phyloP scores from a whole-genome alignment of 2,888 invertebrate species.

The Cheilosia urbana region DNA sequence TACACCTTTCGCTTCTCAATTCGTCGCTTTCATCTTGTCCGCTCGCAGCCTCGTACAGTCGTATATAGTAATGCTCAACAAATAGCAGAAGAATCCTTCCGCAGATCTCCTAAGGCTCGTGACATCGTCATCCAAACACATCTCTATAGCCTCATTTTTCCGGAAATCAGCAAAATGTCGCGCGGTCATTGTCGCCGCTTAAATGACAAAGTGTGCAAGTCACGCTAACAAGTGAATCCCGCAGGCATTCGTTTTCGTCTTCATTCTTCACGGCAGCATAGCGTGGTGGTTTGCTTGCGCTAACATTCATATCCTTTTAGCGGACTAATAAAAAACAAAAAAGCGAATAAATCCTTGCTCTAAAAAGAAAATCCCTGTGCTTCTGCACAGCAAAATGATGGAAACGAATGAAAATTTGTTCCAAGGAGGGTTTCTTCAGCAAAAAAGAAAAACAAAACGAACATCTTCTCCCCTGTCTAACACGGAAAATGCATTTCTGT shows the following conservation, averaged over 20 bases:
- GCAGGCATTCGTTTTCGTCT: constrained; percentile 70
- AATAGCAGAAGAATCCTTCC: constrained; percentile 10
- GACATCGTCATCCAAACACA: constrained; percentile 19
- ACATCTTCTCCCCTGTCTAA: constrained; percentile 47
- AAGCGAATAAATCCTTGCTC: constrained; percentile 63
- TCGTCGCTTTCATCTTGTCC: constrained; percentile 8
- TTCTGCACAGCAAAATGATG: constrained; percentile 35
- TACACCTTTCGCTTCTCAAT: neutral
- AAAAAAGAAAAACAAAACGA: constrained; percentile 20
- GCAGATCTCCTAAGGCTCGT: constrained; percentile 21
- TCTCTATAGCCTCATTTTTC: constrained; percentile 56
- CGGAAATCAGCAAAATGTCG: constrained; percentile 63
- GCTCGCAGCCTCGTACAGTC: neutral
- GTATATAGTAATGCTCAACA: constrained; percentile 24
- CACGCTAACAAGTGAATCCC: constrained; percentile 74
- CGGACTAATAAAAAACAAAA: constrained; percentile 67
- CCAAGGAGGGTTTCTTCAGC: constrained; percentile 47
- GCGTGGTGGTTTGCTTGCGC: constrained; percentile 38
- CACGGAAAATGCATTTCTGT: constrained; percentile 75
- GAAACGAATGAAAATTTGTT: constrained; percentile 71
- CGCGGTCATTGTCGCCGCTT: constrained; percentile 73
- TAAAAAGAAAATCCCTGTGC: constrained; percentile 42
- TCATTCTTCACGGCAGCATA: constrained; percentile 31
- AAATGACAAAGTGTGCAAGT: constrained; percentile 73
- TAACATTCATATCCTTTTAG: constrained; percentile 75